Evolutionary conservation across 2,797 vertebrate species (phyloP).

Genomic region (Pempheris klunzingeri): DNA sequence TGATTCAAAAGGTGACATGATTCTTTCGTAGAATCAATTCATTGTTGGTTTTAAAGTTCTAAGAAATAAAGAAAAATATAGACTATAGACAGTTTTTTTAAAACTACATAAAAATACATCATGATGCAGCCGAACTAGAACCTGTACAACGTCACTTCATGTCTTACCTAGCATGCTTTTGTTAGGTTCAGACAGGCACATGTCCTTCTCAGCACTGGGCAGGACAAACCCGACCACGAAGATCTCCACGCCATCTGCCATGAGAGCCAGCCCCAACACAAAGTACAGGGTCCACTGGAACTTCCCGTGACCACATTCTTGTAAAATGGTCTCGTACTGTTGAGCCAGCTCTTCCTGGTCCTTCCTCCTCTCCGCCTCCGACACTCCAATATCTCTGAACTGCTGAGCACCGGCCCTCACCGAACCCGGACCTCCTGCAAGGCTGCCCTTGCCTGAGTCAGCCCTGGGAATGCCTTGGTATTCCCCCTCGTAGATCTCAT

Average conservation of each 20-base stretch:
- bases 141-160: not conserved
- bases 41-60: not conserved
- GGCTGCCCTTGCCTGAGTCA: constrained; percentile 88
- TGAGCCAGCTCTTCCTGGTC: constrained; percentile 95
- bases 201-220: constrained; percentile 97
- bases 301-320: constrained; percentile 95
- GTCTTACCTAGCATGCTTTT: constrained; percentile 97
- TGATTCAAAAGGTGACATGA: too few relatives aligned
- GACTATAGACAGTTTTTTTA: not conserved
- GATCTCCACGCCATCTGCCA: constrained; percentile 96
- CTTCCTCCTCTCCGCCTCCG: constrained; percentile 89
- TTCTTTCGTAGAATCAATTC: not conserved
- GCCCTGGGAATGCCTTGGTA: constrained; percentile 97
- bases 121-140: not conserved
- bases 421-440: constrained; percentile 72
- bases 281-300: constrained; percentile 99
- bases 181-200: constrained; percentile 97
- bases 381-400: constrained; percentile 83
- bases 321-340: constrained; percentile 95
- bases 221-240: constrained; percentile 98
- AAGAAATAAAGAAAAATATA: not conserved
- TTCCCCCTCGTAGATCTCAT: constrained; percentile 97
- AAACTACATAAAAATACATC: not conserved
- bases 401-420: constrained; percentile 74
- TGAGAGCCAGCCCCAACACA: constrained; percentile 94